Base-by-base conservation (phyloP, 2,888 invertebrate genomes). In the Colletes collaris region DNA sequence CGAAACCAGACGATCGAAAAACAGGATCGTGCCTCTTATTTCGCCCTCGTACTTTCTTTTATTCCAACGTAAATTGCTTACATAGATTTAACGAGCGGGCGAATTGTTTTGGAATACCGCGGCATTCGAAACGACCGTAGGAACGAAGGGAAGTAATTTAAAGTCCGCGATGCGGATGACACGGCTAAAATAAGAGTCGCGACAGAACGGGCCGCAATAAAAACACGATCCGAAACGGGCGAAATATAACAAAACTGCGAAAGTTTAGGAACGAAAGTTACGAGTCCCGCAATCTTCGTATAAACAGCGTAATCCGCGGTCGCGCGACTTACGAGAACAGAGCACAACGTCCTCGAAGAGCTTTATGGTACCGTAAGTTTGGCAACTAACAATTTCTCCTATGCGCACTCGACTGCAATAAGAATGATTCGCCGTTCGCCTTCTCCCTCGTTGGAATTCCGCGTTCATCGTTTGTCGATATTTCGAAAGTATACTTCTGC, bases 401-500 rank as follows among this genome's bases (percentile, higher is more conserved):
- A 46, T 68, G 75, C 81, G 74, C 75, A 58, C 80, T 68, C 81
- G 74, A 58, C 72, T 74, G 77, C 81, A 81, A 78, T 80, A 78
- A 76, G 82, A 79, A 85, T 68, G 76, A 72, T 73, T 71, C 70
- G 68, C 62, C 44, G 56, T 71, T 56, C 75, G 68, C 65, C 73
- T 63, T 53, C 59, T 35, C 62, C 60, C 46, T 85, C 81, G 85
- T 87, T 87, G 67, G 46, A 62, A 87, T 84, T 84, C 87, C 83
- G 58, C 60, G 79, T 75, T 69, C 85, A 81, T 85, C 83, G 85
- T 81, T 83, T 69, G 76, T 59, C 81, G 85, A 86, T 85, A 86
- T 86, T 86, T 85, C 87, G 87, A 86, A 86, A 86, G 86, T 80
- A 80, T 86, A 85, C 83, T 85, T 84, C 79, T 56, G 53, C 75